Evolutionary conservation across 2,888 invertebrate species (phyloP).

Genomic region (Nasonovia ribisnigri): DNA sequence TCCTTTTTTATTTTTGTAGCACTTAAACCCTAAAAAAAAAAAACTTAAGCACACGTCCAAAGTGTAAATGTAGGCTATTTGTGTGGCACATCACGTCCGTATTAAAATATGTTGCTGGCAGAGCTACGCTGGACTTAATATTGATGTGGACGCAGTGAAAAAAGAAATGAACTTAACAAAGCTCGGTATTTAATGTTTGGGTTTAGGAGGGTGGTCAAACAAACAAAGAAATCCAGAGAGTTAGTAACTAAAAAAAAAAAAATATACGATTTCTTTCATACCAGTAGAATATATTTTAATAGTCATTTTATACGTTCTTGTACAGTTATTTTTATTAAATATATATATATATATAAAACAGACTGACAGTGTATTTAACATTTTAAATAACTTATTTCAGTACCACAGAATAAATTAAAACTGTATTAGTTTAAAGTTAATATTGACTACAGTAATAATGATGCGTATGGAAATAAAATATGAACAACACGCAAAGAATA

Average conservation of each 20-base stretch:
- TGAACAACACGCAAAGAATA: neutral
- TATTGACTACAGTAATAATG: neutral
- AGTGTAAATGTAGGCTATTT: conserved; percentile 65
- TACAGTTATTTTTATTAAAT: conserved; percentile 13
- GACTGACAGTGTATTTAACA: neutral
- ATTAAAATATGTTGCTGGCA: conserved; percentile 63
- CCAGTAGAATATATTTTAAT: conserved; percentile 39
- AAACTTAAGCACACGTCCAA: conserved; percentile 55
- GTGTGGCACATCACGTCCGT: conserved; percentile 64
- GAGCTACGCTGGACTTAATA: conserved; percentile 54
- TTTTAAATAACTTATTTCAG: neutral
- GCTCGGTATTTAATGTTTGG: conserved; percentile 57
- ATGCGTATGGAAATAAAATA: neutral
- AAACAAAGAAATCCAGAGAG: conserved; percentile 33
- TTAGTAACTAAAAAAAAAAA: conserved; percentile 43
- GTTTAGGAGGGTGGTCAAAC: conserved; percentile 40
- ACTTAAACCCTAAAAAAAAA: conserved; percentile 61
- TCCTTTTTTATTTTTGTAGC: conserved; percentile 58
- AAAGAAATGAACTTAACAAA: conserved; percentile 60
- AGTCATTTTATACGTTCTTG: conserved; percentile 13
- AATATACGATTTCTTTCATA: conserved; percentile 33
- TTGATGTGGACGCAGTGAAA: conserved; percentile 56
- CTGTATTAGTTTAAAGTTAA: neutral
- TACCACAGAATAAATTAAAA: neutral
- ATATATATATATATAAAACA: neutral